phyloP scores from a whole-genome alignment of 2,888 invertebrate species.

The Branchinecta sandiegonensis region DNA sequence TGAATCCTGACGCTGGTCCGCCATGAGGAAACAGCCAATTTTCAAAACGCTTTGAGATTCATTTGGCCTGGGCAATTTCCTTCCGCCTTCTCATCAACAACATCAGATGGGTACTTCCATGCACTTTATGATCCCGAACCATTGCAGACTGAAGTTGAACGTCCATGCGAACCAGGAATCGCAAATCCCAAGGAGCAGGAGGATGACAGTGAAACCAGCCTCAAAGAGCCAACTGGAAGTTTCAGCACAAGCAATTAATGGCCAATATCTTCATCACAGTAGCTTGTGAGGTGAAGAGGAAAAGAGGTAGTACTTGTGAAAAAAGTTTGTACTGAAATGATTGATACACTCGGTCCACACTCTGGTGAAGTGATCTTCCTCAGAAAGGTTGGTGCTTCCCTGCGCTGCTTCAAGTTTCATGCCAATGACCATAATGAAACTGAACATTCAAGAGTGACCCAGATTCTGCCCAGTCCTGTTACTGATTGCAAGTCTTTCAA shows the following conservation, averaged over 20 bases:
- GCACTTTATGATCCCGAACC: background rate
- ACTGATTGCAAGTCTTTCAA: background rate
- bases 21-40: slow-evolving; percentile 13
- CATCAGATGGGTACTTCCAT: slow-evolving; percentile 14
- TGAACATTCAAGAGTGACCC: slow-evolving; percentile 4
- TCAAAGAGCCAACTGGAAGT: background rate
- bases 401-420: background rate
- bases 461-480: slow-evolving; percentile 1
- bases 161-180: background rate
- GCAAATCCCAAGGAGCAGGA: background rate
- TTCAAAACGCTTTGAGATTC: slow-evolving; percentile 4
- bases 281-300: background rate
- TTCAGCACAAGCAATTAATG: background rate
- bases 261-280: background rate
- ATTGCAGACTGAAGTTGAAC: background rate
- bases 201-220: background rate
- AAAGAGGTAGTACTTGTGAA: background rate
- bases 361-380: background rate
- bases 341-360: background rate
- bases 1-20: slow-evolving; percentile 7
- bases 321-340: background rate
- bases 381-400: slow-evolving; percentile 4
- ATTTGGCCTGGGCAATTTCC: background rate
- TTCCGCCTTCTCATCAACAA: background rate
- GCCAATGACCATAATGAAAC: background rate